Evolutionary conservation across 2,797 vertebrate species (phyloP).

Genomic region (Epinephelus coioides): DNA sequence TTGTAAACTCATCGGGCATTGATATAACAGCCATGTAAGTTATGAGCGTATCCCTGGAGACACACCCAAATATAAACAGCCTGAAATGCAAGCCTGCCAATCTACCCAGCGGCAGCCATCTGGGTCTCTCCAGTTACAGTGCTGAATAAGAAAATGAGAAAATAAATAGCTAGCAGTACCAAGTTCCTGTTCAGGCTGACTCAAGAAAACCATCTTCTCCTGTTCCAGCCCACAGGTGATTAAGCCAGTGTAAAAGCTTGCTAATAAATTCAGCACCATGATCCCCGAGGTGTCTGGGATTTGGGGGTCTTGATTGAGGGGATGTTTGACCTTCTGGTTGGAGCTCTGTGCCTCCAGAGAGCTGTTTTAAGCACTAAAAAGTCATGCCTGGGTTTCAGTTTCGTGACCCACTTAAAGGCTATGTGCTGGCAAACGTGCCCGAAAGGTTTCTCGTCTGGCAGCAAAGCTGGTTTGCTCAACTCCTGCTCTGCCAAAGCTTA

Average conservation of each 20-base stretch:
- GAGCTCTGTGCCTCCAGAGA: slow-evolving; percentile 55
- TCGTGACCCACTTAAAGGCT: slow-evolving; percentile 81
- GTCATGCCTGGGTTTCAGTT: slow-evolving; percentile 74
- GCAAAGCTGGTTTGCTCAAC: slow-evolving; percentile 45
- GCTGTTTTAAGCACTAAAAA: slow-evolving; percentile 61
- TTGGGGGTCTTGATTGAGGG: slow-evolving; percentile 55
- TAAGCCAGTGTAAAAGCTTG: slow-evolving; percentile 35
- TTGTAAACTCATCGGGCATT: slow-evolving; percentile 70
- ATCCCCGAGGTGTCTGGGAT: slow-evolving; percentile 70
- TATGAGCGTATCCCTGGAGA: slow-evolving; percentile 66
- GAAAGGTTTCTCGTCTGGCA: slow-evolving; percentile 66
- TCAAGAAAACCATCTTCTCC: slow-evolving; percentile 62
- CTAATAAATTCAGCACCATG: slow-evolving; percentile 67
- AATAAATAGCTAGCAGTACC: slow-evolving; percentile 70
- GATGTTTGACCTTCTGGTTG: slow-evolving; percentile 72
- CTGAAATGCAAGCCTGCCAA: slow-evolving; percentile 65
- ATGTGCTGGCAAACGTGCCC: slow-evolving; percentile 67
- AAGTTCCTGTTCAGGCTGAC: slow-evolving; percentile 67
- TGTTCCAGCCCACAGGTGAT: slow-evolving; percentile 68
- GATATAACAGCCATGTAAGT: slow-evolving; percentile 60
- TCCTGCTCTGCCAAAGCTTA: slow-evolving; percentile 60
- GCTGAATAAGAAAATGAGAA: slow-evolving; percentile 76
- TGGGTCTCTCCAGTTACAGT: slow-evolving; percentile 75
- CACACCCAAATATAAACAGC: slow-evolving; percentile 79
- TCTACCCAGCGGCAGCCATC: slow-evolving; percentile 57